A percentile compares a stretch with the other conserved stretches of the same genome.
These are phyloP conservation scores for Podarcis raffonei DNA, from an alignment of 2,113 vertebrate species.

Conservation along the genomic window DNA sequence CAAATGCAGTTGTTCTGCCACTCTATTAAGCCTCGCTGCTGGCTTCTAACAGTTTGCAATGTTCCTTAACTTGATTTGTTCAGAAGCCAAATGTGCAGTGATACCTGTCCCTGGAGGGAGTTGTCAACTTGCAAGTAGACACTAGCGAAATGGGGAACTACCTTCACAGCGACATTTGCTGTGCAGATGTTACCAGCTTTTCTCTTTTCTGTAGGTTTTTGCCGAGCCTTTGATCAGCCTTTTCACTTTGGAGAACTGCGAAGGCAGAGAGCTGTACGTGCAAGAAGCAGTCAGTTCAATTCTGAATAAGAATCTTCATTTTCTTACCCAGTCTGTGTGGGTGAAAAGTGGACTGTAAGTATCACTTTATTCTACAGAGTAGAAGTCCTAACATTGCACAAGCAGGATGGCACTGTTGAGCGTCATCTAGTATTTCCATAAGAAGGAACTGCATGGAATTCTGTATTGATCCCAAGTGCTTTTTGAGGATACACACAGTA, in stretches of 20 bases:
- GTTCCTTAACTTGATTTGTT: neutral
- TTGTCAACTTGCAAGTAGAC: neutral
- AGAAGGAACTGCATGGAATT: neutral
- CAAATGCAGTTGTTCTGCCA: too few relatives aligned
- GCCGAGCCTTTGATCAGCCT: conserved; percentile 84
- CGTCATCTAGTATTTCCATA: neutral
- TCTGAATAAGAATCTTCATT: conserved; percentile 76
- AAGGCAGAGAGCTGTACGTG: conserved; percentile 80
- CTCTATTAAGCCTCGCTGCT: too few relatives aligned
- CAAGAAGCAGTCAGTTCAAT: conserved; percentile 73
- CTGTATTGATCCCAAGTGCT: neutral
- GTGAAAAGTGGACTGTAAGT: conserved; percentile 86
- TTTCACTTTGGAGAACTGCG: conserved; percentile 82
- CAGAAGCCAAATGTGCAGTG: neutral
- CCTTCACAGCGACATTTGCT: neutral
- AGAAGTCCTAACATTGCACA: neutral
- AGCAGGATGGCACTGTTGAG: too few relatives aligned
- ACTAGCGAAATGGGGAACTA: neutral
- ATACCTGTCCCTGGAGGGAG: neutral
- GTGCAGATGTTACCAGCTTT: neutral
- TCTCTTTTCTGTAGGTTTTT: conserved; percentile 74
- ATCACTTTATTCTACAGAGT: neutral
- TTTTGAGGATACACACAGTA: neutral
- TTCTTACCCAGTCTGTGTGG: conserved; percentile 83
- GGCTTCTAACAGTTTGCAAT: too few relatives aligned